Evolutionary conservation across 2,888 invertebrate genomes (phyloP).

Genomic region (Thymelicus sylvestris): DNA sequence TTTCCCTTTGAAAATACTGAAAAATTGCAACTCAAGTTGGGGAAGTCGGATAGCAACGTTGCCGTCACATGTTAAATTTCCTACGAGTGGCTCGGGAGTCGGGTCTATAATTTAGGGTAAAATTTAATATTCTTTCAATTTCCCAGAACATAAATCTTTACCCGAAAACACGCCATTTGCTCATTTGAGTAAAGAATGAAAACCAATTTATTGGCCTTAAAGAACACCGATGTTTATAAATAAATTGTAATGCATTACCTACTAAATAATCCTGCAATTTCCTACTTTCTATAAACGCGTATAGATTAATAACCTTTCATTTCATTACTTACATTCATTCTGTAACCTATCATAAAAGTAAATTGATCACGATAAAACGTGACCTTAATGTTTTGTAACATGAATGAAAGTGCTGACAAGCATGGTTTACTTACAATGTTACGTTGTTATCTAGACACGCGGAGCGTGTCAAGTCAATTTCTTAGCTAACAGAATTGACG

Average conservation of each 20-base stretch:
- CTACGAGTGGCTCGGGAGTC: slow-evolving; percentile 10
- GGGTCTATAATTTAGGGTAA: slow-evolving; percentile 24
- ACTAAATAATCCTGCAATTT: slow-evolving; percentile 6
- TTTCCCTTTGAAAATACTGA: slow-evolving; percentile 1
- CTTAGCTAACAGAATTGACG: no score
- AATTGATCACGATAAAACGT: slow-evolving; percentile 15
- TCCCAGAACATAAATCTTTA: slow-evolving; percentile 29
- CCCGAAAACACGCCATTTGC: slow-evolving; percentile 24
- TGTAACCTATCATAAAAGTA: slow-evolving; percentile 11
- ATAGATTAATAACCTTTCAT: slow-evolving; percentile 1
- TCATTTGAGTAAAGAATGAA: slow-evolving; percentile 19
- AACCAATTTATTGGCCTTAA: slow-evolving; percentile 11
- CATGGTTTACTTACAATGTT: slow-evolving; percentile 19
- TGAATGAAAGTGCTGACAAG: slow-evolving; percentile 25
- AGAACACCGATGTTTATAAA: slow-evolving; percentile 5
- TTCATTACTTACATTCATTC: slow-evolving; percentile 5
- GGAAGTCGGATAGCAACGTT: slow-evolving; percentile 12
- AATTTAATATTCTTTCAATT: slow-evolving; percentile 34
- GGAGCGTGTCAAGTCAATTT: no score
- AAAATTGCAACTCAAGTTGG: slow-evolving; percentile 17
- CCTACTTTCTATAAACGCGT: background rate
- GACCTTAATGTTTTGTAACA: slow-evolving; percentile 18
- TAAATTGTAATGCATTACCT: slow-evolving; percentile 6
- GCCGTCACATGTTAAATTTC: slow-evolving; percentile 29
- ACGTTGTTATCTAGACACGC: no score